These are phyloP conservation scores for Drosophila ambigua DNA, from an alignment of 1,140 invertebrate species.

Conservation along the genomic window DNA sequence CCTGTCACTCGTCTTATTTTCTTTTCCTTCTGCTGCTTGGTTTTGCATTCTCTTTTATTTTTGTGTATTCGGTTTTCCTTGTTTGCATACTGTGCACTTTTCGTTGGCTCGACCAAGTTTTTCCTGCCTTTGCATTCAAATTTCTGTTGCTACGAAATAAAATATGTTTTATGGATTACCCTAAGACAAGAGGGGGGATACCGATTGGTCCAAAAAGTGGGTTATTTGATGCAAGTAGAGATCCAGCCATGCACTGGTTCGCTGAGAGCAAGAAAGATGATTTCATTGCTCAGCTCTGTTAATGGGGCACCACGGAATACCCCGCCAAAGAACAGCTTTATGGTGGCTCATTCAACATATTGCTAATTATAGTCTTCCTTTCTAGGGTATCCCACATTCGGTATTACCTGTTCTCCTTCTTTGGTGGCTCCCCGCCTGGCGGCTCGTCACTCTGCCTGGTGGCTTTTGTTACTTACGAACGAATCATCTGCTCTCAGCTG, in stretches of 20 bases:
- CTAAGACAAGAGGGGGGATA: slow-evolving; percentile 1
- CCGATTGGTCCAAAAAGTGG: too few species aligned
- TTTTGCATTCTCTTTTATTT: slow-evolving; percentile 43
- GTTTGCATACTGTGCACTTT: slow-evolving; percentile 75
- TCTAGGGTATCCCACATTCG: slow-evolving; percentile 31
- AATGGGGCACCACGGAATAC: too few species aligned
- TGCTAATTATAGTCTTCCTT: slow-evolving; percentile 6
- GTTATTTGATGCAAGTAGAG: too few species aligned
- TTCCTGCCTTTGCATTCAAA: slow-evolving; percentile 64
- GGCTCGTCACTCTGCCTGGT: not conserved
- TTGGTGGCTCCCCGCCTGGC: not conserved
- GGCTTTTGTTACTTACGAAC: slow-evolving; percentile 17
- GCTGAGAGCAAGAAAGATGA: too few species aligned
- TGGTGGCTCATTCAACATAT: too few species aligned
- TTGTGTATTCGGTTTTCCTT: slow-evolving; percentile 45
- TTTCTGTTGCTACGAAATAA: slow-evolving; percentile 34
- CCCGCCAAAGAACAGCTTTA: too few species aligned
- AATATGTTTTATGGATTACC: slow-evolving; percentile 26
- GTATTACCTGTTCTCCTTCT: too few species aligned
- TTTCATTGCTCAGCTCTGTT: too few species aligned
- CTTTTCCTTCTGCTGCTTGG: slow-evolving; percentile 14
- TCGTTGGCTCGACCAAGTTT: slow-evolving; percentile 53
- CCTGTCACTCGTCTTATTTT: slow-evolving; percentile 8
- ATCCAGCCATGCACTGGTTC: too few species aligned
- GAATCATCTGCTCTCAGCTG: slow-evolving; percentile 31